phyloP scores from a whole-genome alignment of 1,140 invertebrate species.

The Drosophila micromelanica region DNA sequence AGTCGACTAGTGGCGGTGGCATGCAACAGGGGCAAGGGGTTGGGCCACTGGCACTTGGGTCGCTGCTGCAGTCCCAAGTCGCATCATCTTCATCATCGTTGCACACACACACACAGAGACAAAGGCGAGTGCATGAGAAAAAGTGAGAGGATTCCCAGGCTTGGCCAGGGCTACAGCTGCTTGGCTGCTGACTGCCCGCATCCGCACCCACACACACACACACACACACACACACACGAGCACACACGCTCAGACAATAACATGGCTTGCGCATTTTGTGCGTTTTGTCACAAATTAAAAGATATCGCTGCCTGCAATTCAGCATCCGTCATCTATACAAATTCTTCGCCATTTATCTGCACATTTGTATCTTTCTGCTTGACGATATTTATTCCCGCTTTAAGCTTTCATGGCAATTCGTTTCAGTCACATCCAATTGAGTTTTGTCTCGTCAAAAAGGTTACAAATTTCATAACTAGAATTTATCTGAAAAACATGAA shows the following conservation, averaged over 20 bases:
- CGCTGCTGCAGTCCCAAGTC: conserved; percentile 27
- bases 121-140: conserved; percentile 69
- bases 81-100: conserved; percentile 69
- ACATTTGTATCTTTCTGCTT: conserved; percentile 32
- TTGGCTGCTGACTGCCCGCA: conserved; percentile 27
- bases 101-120: conserved; percentile 10
- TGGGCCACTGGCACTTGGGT: conserved; percentile 36
- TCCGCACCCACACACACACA: conserved; percentile 49
- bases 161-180: conserved; percentile 43
- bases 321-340: conserved; percentile 3
- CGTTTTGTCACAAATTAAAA: conserved; percentile 81
- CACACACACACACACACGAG: conserved; percentile 16
- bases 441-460: conserved; percentile 29
- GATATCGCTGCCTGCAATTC: conserved; percentile 53
- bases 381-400: conserved; percentile 20
- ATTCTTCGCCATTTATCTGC: conserved; percentile 41
- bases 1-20: conserved; percentile 8
- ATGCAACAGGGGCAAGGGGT: not conserved
- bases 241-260: conserved; percentile 12
- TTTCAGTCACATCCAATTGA: conserved; percentile 24
- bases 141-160: conserved; percentile 82
- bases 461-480: conserved; percentile 14
- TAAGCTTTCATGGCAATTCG: conserved; percentile 31
- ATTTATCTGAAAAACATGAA: conserved; percentile 12
- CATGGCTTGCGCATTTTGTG: conserved; percentile 54